A percentile compares a stretch with the other conserved stretches of the same genome.
Conservation (phyloP, 2,888 invertebrate genomes). For the Cyaniris semiargus region DNA sequence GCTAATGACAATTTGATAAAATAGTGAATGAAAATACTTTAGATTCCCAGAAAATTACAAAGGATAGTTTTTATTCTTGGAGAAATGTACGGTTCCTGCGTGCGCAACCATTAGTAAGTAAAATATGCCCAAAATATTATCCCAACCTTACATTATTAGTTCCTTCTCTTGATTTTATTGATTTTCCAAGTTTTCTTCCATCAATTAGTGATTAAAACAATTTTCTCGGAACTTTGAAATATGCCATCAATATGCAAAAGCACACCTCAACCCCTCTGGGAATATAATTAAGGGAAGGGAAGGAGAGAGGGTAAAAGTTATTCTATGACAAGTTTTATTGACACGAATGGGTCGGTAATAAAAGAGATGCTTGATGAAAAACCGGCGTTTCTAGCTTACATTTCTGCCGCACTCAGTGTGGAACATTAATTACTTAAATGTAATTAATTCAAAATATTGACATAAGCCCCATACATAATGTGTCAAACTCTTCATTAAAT, state of each 20-base stretch:
- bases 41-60: too few relatives aligned
- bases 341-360: neutral
- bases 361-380: neutral
- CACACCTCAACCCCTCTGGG: neutral
- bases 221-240: neutral
- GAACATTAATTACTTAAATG: too few relatives aligned
- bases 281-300: neutral
- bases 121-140: neutral
- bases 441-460: too few relatives aligned
- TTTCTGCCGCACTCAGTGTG: too few relatives aligned
- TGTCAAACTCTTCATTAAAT: too few relatives aligned
- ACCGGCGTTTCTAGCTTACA: neutral
- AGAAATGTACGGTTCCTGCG: too few relatives aligned
- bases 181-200: neutral
- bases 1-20: too few relatives aligned
- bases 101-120: too few relatives aligned
- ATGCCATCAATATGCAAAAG: constrained; percentile 2
- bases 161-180: neutral
- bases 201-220: neutral
- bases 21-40: too few relatives aligned
- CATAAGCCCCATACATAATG: too few relatives aligned
- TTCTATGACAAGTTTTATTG: neutral
- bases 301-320: neutral
- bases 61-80: too few relatives aligned
- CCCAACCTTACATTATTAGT: neutral